Evolutionary conservation across 2,888 invertebrate species (phyloP).

Genomic region (Augochlorella aurata): DNA sequence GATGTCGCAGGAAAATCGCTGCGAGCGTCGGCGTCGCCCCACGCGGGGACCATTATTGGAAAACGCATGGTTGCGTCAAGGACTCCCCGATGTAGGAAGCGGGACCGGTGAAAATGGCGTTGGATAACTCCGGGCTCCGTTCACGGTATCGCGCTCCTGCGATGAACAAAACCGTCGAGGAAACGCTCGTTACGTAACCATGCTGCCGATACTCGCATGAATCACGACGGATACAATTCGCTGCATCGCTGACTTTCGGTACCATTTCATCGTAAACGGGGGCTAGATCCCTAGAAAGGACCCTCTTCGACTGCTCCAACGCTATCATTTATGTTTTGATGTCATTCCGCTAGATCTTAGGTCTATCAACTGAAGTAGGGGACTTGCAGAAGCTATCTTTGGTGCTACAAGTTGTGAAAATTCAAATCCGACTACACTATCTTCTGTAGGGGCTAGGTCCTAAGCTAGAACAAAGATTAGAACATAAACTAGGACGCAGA

Average conservation of each 20-base stretch:
- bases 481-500: no score
- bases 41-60: neutral
- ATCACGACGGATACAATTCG: conserved; percentile 4
- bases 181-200: conserved; percentile 35
- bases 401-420: no score
- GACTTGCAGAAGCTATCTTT: no score
- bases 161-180: conserved; percentile 20
- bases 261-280: no score
- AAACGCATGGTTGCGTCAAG: neutral
- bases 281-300: no score
- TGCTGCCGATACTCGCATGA: conserved; percentile 1
- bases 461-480: no score
- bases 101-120: neutral
- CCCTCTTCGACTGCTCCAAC: no score
- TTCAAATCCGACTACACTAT: no score
- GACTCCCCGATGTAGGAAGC: neutral
- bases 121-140: conserved; percentile 17
- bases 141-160: neutral
- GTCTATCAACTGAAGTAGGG: no score
- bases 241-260: neutral
- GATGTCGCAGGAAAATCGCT: neutral
- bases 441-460: no score
- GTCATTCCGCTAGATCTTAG: no score
- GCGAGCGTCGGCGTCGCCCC: neutral
- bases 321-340: no score